Base-by-base conservation (phyloP, 2,113 vertebrate genomes). In the Leucopsar rothschildi region DNA sequence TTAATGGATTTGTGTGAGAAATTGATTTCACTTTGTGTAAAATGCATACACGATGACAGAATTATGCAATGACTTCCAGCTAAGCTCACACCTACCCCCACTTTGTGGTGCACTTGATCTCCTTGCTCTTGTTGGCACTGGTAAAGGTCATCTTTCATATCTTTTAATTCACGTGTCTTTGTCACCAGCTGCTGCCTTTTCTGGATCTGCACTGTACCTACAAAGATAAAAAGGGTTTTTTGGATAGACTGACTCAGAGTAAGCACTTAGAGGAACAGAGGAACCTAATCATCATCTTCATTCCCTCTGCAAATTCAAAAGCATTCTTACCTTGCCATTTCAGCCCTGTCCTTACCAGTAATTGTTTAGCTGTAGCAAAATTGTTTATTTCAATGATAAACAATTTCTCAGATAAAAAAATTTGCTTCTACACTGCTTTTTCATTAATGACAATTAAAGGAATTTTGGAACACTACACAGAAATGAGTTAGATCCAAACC, bases 191-290 rank as follows among this genome's bases (percentile, higher is more conserved):
- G 98, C 55, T 98, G 98, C 68, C 94, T 98, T 92, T 98, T 98
- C 94, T 98, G 98, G 96, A 98, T 96, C 95, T 99, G 98, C 87
- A 98, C 79, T 42, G 98, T 98, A 68, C 98, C 99, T 99, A 90
- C 64, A 95, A 95, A 92, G 69, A 96, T 44, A 88, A 86, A 69
- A 68, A 88, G 29, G n/a, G 63, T 94, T 75, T 25, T 78, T 87
- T 70, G 61, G 25, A 79, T 7, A 82, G 15, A 18, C 64, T 79
- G 66, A 63, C 64, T 88, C 22, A 49, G 25, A 73, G 33, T 22
- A 86, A 63, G 25, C 18, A 68, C 21, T 83, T 37, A 90, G 28
- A 86, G 31, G 39, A 94, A 82, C 29, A 42, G 21, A 91, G 6
- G 7, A 72, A 55, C 47, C 11, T 42, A 69, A 84, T 33, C 8